These are phyloP conservation scores for Mormyrus hasselquistii DNA, from an alignment of 2,797 vertebrate genomes.

Conservation along the genomic window DNA sequence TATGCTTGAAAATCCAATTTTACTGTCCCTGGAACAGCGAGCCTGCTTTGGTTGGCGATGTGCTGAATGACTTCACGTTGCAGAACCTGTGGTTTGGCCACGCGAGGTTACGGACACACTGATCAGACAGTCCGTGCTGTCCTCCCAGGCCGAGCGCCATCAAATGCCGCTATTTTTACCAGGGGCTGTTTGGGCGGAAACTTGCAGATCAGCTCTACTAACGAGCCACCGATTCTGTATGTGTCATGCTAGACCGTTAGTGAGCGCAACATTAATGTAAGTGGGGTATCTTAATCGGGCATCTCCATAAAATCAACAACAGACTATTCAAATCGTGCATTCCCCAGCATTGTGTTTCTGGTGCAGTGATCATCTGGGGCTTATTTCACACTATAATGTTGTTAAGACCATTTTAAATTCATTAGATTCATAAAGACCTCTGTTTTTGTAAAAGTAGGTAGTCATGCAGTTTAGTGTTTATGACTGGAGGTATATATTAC, in stretches of 20 bases:
- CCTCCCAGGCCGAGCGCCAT: neutral
- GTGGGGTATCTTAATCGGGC: neutral
- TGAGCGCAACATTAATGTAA: neutral
- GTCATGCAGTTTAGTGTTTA: neutral
- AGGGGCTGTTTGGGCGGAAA: neutral
- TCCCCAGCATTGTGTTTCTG: neutral
- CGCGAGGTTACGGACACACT: neutral
- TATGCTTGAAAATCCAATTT: conserved; percentile 34
- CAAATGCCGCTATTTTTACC: conserved; percentile 22
- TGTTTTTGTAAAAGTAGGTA: neutral
- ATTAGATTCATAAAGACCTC: neutral
- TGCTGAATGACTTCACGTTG: conserved; percentile 34
- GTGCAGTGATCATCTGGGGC: neutral
- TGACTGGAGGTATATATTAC: neutral
- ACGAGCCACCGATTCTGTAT: neutral
- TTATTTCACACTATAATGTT: neutral
- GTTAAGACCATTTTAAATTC: neutral
- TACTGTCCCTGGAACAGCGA: conserved; percentile 24
- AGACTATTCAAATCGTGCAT: neutral
- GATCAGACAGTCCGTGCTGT: conserved; percentile 3
- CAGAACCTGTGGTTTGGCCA: neutral
- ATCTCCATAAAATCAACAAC: neutral
- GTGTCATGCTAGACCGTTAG: neutral
- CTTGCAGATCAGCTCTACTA: neutral
- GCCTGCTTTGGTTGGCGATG: conserved; percentile 34